A percentile compares a stretch with the other conserved stretches of the same genome.
Conservation (phyloP, 2,888 invertebrate species). For the Doris montereyensis region DNA sequence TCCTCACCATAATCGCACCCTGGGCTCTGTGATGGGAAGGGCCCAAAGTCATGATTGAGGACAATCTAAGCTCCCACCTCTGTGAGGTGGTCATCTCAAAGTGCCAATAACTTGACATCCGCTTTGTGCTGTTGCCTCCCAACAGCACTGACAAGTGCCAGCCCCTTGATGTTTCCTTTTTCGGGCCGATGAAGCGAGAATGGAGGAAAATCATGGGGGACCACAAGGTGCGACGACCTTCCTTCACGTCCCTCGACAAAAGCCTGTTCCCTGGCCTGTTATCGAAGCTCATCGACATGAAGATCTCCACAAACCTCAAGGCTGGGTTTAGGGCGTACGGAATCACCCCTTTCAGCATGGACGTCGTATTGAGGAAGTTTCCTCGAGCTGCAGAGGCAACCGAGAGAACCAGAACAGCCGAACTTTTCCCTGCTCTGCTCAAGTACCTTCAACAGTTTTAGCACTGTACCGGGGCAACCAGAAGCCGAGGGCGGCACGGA, state of each 20-base stretch:
- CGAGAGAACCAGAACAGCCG: no score
- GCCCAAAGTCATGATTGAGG: constrained; percentile 69
- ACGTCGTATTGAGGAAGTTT: constrained; percentile 11
- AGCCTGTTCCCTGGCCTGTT: neutral
- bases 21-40: constrained; percentile 55
- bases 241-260: constrained; percentile 3
- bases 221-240: constrained; percentile 13
- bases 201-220: neutral
- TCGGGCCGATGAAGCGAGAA: constrained; percentile 29
- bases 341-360: neutral
- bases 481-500: neutral
- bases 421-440: neutral
- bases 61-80: no score
- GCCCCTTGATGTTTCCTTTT: constrained; percentile 48
- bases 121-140: constrained; percentile 56
- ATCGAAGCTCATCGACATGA: constrained; percentile 1
- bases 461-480: neutral
- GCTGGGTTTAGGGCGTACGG: constrained; percentile 24
- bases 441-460: constrained; percentile 20
- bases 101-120: constrained; percentile 67
- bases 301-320: neutral
- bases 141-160: constrained; percentile 49
- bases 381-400: neutral
- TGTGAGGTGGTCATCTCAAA: constrained; percentile 49
- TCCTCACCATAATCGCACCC: constrained; percentile 54